Percentiles rank a stretch among this genome's conserved stretches.
phyloP scores from a whole-genome alignment of 2,797 vertebrate species.

The Hoplostethus mediterraneus region DNA sequence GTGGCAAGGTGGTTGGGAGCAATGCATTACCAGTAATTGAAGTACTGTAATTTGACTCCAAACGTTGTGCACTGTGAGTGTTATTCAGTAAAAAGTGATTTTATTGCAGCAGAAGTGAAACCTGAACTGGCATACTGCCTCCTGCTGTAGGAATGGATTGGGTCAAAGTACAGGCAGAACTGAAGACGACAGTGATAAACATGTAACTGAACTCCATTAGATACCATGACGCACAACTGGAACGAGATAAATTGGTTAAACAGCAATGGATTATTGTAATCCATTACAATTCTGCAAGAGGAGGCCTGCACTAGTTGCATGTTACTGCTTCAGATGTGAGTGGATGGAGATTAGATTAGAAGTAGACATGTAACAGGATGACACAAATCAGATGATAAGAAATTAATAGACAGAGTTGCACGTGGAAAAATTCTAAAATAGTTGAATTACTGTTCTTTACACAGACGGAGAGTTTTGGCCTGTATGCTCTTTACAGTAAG shows the following conservation, averaged over 20 bases:
- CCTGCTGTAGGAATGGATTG: no score
- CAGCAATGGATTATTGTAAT: not conserved
- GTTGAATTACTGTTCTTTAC: conserved; percentile 10
- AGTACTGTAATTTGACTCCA: not conserved
- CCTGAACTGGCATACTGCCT: no score
- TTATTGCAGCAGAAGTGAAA: no score
- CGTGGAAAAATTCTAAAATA: not conserved
- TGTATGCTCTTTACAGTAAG: conserved; percentile 89
- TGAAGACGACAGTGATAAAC: no score
- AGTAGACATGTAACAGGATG: not conserved
- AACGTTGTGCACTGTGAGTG: not conserved
- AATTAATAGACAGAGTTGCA: no score
- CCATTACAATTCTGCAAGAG: not conserved
- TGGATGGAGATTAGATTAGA: not conserved
- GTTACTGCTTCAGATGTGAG: not conserved
- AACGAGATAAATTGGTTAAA: not conserved
- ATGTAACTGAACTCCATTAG: no score
- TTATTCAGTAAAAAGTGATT: not conserved
- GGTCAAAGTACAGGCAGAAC: no score
- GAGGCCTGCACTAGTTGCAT: not conserved
- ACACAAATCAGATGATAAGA: not conserved
- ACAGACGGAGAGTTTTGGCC: conserved; percentile 85
- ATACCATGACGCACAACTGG: not conserved
- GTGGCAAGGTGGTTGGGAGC: not conserved
- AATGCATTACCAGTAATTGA: no score